Evolutionary conservation across 1,140 invertebrate genomes (phyloP), one percentile per base, ranked within the genome.

Genomic region (Trichonephila inaurata): DNA sequence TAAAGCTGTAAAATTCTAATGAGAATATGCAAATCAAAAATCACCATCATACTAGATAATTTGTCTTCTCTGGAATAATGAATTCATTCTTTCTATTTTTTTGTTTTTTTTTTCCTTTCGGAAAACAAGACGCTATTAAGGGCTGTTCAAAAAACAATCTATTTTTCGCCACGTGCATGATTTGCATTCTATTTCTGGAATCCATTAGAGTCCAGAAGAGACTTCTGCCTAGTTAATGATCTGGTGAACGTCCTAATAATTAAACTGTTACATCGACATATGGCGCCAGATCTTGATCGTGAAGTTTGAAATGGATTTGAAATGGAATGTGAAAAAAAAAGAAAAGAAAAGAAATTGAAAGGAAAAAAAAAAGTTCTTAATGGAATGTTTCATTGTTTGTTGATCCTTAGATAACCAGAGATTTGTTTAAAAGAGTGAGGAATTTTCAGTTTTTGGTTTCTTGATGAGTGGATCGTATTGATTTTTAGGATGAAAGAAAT

Each of bases 181-280:
- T 89, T 89, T 89, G 88, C 88, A 89, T 89, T 72, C 40, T 72
- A 64, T 51, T 87, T 87, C 28, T 60, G 64, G 28, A 89, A 89
- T 72, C 88, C 88, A 89, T 89, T 89, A 89, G 51, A 72, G 66
- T 33, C 21, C 58, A 72, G 62, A 58, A 58, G 88, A 89, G 66
- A 72, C 88, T 89, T 89, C 62, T 89, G 62, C 33, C 33, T 66
- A 87, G 61, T 89, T 89, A 89, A 89, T 89, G 88, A 89, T 72
- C 64, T 72, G 58, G 60, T 77, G 64, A 89, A 18, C 88, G 88
- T 72, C 24, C 40, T 16, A 89, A 72, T 72, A 89, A 89, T 89
- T 89, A 89, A 89, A 89, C 88, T 44, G 40, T 72, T 24, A 24
- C 24, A 28, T 19, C 88, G 44, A 89, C 88, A 89, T 89, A 69